Conservation (phyloP, 2,113 vertebrate genomes). For the Syngnathoides biaculeatus region DNA sequence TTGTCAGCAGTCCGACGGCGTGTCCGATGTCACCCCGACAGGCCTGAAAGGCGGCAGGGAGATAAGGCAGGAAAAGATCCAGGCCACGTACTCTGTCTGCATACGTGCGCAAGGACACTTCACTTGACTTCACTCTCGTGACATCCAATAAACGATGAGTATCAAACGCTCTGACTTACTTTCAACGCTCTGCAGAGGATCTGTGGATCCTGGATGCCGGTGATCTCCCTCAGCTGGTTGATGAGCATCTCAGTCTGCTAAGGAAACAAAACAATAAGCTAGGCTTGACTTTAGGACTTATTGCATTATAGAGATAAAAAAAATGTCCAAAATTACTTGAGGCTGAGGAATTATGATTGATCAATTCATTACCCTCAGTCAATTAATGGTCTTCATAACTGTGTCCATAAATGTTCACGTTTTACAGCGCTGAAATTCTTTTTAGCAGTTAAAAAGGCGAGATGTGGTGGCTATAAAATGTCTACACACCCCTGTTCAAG, state of each 20-base stretch:
- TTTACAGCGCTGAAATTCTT: too few species aligned
- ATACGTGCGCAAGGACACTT: neutral
- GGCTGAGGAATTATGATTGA: too few species aligned
- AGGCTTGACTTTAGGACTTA: neutral
- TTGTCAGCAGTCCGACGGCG: slow-evolving; percentile 83
- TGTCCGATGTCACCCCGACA: slow-evolving; percentile 87
- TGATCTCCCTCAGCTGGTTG: slow-evolving; percentile 91
- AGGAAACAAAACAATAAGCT: slow-evolving; percentile 15
- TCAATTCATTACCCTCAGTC: too few species aligned
- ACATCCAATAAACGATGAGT: neutral
- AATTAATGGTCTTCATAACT: too few species aligned
- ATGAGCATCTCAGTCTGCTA: slow-evolving; percentile 83
- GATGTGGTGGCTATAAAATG: too few species aligned
- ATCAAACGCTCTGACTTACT: slow-evolving; percentile 63
- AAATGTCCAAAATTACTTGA: too few species aligned
- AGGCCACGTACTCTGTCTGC: neutral
- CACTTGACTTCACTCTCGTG: neutral
- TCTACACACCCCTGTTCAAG: too few species aligned
- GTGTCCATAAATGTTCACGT: too few species aligned
- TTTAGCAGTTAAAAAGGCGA: too few species aligned
- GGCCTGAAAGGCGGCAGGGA: slow-evolving; percentile 66
- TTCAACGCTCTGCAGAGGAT: slow-evolving; percentile 83
- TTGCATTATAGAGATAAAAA: neutral
- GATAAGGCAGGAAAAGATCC: slow-evolving; percentile 2
- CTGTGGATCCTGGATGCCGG: slow-evolving; percentile 84